A percentile compares a stretch with the other conserved stretches of the same genome.
These are phyloP conservation scores for Phenganax subtilis DNA, from an alignment of 92 coral and sea anemone genomes.

Conservation along the genomic window DNA sequence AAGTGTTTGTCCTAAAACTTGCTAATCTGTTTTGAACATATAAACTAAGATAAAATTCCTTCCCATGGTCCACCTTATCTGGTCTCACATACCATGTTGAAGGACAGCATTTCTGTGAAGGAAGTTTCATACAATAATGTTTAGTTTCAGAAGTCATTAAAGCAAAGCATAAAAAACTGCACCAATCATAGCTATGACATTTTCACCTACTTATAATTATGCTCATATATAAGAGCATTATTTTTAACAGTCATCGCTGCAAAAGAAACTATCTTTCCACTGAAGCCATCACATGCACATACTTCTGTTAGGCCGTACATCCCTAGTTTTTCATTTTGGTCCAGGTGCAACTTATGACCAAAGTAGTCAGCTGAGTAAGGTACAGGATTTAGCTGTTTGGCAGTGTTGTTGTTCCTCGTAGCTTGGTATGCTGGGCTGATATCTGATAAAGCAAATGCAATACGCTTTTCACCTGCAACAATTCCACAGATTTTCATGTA, in stretches of 20 bases:
- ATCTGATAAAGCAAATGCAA: slow-evolving; percentile 30
- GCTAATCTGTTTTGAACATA: slow-evolving; percentile 44
- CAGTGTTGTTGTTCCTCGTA: slow-evolving; percentile 49
- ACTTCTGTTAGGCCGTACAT: slow-evolving; percentile 62
- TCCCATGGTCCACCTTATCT: slow-evolving; percentile 58
- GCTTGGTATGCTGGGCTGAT: slow-evolving; percentile 42
- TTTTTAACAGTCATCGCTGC: slow-evolving; percentile 60
- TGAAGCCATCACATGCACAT: slow-evolving; percentile 61
- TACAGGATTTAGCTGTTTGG: slow-evolving; percentile 49
- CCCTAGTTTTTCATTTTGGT: slow-evolving; percentile 58
- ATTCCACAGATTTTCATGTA: slow-evolving; percentile 42
- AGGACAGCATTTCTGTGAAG: slow-evolving; percentile 28
- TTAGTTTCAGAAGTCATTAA: background rate
- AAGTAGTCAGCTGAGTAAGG: slow-evolving; percentile 56
- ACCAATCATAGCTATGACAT: background rate
- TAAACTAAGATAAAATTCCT: slow-evolving; percentile 52
- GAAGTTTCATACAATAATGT: background rate
- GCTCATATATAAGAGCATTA: slow-evolving; percentile 49
- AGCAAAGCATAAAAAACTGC: slow-evolving; percentile 3
- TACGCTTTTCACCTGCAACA: slow-evolving; percentile 52
- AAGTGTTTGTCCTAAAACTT: slow-evolving; percentile 40
- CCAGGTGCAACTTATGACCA: slow-evolving; percentile 58
- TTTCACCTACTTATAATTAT: slow-evolving; percentile 47
- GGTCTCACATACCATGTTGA: slow-evolving; percentile 60
- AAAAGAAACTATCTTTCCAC: slow-evolving; percentile 53